Base-by-base conservation (phyloP, 2,113 vertebrate genomes). In the Natator depressus region DNA sequence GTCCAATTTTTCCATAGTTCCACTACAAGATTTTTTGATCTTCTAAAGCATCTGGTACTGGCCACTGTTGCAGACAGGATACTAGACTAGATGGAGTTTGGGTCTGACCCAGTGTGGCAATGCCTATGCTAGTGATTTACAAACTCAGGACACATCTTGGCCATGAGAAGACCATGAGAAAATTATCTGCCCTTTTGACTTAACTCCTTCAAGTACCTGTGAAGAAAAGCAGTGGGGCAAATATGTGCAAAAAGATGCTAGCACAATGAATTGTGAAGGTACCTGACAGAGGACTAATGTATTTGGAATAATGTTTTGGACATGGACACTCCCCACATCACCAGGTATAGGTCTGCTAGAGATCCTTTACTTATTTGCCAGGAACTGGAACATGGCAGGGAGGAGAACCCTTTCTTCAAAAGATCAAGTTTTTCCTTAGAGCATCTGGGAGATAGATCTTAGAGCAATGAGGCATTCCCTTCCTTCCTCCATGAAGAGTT, bases 1-100 rank as follows among this genome's bases (percentile, higher is more conserved):
- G 69, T 42, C 22, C 95, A 81, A 75, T 82, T 83, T 80, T 3
- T 24, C 89, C 84, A 24, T 5, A 20, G 80, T 88, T 96, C 46
- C 80, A 91, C 38, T 6, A 87, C 49, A 76, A 0, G 1, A 55
- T 42, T 50, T 85, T 94, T 85, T 93, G 79, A 80, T 85, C 8
- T 46, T 85, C 82, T 94, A 78, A 49, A 96, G 6, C 31, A n/a
- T 75, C 35, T 10, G 22, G 38, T 38, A 75, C 69, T 38, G n/a
- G 8, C 69, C 69, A 42, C 5, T 75, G 89, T 22, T 3, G 57
- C n/a, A 6, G 85, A 95, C 38, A 89, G n/a, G 57, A 92, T 16
- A 85, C 55, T 25, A 80, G 78, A 95, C 79, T 84, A 42, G 91
- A 85, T 31, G 89, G 46, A 95, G 42, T 59, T 90, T 93, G 69